These are phyloP conservation scores for Pachypsylla venusta DNA, from an alignment of 1,140 invertebrate genomes.

Conservation along the genomic window DNA sequence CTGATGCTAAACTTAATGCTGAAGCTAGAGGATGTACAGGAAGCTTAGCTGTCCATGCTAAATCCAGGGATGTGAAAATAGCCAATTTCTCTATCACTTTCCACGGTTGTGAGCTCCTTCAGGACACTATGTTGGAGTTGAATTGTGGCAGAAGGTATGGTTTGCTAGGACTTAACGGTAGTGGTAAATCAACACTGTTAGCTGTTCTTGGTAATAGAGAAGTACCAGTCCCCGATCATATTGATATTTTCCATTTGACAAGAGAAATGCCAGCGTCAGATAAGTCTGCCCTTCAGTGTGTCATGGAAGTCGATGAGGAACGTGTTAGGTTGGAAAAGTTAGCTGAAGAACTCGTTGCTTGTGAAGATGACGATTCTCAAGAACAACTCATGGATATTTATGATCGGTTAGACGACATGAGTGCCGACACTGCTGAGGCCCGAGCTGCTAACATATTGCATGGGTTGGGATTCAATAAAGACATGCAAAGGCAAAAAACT, in stretches of 20 bases:
- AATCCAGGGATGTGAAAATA: conserved; percentile 92
- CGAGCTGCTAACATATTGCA: conserved; percentile 87
- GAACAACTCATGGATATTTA: conserved; percentile 97
- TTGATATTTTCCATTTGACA: conserved; percentile 95
- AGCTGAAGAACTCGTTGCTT: conserved; percentile 74
- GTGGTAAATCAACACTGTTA: conserved; percentile 90
- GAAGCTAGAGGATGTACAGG: conserved; percentile 90
- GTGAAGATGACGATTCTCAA: conserved; percentile 81
- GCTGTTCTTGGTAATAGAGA: conserved; percentile 83
- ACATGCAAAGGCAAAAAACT: conserved; percentile 82
- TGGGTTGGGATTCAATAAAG: conserved; percentile 89
- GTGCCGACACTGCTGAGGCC: conserved; percentile 85
- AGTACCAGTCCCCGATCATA: conserved; percentile 88
- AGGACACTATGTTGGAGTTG: conserved; percentile 90
- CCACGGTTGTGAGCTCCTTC: conserved; percentile 88
- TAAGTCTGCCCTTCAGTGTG: conserved; percentile 81
- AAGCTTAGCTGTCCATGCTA: conserved; percentile 82
- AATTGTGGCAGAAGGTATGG: conserved; percentile 95
- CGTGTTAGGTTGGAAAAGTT: conserved; percentile 79
- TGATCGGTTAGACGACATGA: conserved; percentile 91
- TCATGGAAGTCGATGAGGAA: conserved; percentile 97
- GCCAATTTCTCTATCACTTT: conserved; percentile 96
- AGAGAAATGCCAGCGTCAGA: conserved; percentile 94
- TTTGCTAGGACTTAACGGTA: conserved; percentile 89
- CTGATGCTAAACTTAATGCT: conserved; percentile 78